phyloP scores from a whole-genome alignment of 2,113 vertebrate genomes.

The Gymnobelideus leadbeateri region DNA sequence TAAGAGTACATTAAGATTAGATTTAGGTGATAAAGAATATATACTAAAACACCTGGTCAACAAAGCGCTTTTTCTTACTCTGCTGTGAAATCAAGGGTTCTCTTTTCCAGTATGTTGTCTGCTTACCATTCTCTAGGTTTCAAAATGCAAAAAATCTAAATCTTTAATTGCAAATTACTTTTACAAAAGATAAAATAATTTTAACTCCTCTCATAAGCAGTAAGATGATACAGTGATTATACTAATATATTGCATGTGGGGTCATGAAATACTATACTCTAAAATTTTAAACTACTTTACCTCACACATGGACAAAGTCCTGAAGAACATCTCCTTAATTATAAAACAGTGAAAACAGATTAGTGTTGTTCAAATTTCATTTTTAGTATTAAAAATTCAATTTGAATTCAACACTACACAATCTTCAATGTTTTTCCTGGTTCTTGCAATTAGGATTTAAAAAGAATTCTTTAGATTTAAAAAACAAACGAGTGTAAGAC shows the following conservation, averaged over 20 bases:
- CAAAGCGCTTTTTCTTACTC: not conserved
- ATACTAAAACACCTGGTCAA: not conserved
- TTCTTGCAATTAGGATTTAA: not conserved
- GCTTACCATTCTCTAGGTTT: not conserved
- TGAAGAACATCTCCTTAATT: not conserved
- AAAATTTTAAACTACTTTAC: not conserved
- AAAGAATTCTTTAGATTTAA: not conserved
- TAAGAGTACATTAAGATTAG: not conserved
- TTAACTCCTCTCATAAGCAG: not conserved
- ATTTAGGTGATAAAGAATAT: not conserved
- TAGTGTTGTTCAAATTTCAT: not conserved
- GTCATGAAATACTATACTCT: not conserved
- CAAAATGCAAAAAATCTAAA: not conserved
- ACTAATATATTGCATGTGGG: not conserved
- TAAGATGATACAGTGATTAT: not conserved
- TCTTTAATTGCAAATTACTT: not conserved
- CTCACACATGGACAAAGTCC: not conserved
- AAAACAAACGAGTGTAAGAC: not conserved
- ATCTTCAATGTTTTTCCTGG: not conserved
- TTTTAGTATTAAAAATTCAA: not conserved
- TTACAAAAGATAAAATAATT: not conserved
- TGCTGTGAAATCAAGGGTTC: not conserved
- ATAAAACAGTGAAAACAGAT: not conserved
- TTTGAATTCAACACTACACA: not conserved
- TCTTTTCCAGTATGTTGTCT: not conserved